Evolutionary conservation across 2,888 invertebrate species (phyloP).

Genomic region (Schizaphis graminum): DNA sequence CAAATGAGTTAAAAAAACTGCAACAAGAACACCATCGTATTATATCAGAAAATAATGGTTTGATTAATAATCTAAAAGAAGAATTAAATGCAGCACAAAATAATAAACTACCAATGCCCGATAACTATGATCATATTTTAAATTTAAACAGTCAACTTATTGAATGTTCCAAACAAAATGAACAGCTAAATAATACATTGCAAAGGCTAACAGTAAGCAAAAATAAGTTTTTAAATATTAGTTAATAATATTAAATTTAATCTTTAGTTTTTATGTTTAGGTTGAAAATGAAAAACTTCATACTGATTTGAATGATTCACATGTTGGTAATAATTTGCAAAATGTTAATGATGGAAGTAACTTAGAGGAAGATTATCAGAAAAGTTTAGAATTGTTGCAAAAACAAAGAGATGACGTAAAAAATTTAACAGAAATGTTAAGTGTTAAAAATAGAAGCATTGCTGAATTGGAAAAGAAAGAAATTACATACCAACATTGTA

Average conservation of each 20-base stretch:
- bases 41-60: constrained; percentile 47
- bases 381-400: constrained; percentile 51
- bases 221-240: neutral
- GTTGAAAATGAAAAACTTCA: constrained; percentile 55
- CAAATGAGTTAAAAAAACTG: constrained; percentile 46
- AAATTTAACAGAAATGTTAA: constrained; percentile 45
- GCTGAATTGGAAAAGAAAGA: constrained; percentile 61
- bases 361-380: constrained; percentile 53
- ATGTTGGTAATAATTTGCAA: neutral
- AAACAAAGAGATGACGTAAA: constrained; percentile 61
- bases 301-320: constrained; percentile 24
- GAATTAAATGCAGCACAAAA: constrained; percentile 28
- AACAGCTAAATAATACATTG: constrained; percentile 41
- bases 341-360: neutral
- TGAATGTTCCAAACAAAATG: constrained; percentile 57
- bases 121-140: constrained; percentile 35
- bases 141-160: constrained; percentile 45
- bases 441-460: constrained; percentile 38
- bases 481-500: constrained; percentile 59
- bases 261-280: constrained; percentile 3
- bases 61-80: constrained; percentile 41
- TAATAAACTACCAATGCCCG: neutral
- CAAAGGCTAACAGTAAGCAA: constrained; percentile 34
- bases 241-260: neutral
- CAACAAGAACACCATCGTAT: constrained; percentile 51